Conservation (phyloP, 2,113 vertebrate genomes). For the Catharus bicknelli region DNA sequence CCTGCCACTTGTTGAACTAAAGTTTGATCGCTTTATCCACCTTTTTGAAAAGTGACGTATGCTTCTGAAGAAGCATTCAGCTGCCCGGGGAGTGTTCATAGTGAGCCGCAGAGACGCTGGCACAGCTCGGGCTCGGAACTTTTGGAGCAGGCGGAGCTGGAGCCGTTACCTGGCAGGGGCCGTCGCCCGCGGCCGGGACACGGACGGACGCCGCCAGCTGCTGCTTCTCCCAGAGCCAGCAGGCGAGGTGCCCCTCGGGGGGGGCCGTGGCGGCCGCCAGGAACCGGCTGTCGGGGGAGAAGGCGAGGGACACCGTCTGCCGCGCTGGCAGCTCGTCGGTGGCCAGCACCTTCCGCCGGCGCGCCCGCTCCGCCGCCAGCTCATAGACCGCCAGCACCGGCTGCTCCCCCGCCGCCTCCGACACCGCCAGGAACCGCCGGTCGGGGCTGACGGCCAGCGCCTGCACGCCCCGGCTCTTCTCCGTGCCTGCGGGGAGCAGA, state of each 20-base stretch:
- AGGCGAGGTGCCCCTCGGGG: conserved; percentile 81
- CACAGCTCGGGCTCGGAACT: neutral
- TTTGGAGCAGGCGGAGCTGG: rapidly evolving
- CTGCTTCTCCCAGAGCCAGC: conserved; percentile 93
- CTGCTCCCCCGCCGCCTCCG: conserved; percentile 78
- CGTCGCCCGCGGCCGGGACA: conserved; percentile 55
- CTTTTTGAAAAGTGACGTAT: neutral
- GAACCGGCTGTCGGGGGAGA: conserved; percentile 89
- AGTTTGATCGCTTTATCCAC: neutral
- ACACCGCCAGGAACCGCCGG: conserved; percentile 86
- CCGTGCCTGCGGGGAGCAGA: conserved; percentile 34
- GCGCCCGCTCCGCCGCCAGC: conserved; percentile 79
- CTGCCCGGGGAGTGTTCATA: rapidly evolving
- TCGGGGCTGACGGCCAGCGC: conserved; percentile 86
- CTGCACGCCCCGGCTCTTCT: conserved; percentile 81
- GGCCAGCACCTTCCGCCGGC: conserved; percentile 79
- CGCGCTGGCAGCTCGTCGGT: conserved; percentile 69
- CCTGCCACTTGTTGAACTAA: neutral
- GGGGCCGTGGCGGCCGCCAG: conserved; percentile 81
- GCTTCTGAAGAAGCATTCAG: neutral
- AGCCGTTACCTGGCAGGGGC: conserved; percentile 82
- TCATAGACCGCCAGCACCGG: conserved; percentile 85
- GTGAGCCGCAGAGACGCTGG: rapidly evolving
- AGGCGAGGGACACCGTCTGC: conserved; percentile 82
- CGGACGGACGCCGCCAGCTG: conserved; percentile 81